phyloP scores from a whole-genome alignment of 2,888 invertebrate genomes.

The Tenthredo amoena region DNA sequence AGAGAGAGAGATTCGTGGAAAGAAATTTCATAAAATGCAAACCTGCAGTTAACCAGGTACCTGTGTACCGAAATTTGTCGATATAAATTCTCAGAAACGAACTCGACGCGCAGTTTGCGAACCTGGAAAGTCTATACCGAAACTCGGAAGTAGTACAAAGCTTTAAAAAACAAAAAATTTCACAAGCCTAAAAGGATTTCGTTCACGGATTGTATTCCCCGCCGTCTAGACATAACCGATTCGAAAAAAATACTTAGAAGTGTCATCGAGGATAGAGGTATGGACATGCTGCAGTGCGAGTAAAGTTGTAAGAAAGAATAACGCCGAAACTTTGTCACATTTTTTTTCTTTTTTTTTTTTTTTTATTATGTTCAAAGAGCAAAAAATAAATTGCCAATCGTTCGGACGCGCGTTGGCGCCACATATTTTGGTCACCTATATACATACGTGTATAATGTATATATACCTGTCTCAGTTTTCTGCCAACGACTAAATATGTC shows the following conservation, averaged over 20 bases:
- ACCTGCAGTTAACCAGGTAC: neutral
- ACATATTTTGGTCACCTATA: slow-evolving; percentile 21
- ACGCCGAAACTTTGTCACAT: too few relatives aligned
- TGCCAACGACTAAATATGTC: slow-evolving; percentile 50
- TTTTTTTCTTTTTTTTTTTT: neutral
- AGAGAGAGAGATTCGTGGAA: neutral
- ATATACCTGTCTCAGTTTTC: slow-evolving; percentile 37
- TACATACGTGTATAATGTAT: neutral
- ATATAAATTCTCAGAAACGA: neutral
- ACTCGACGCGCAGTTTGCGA: neutral
- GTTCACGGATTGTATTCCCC: neutral
- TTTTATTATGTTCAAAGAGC: neutral
- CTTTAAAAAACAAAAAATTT: neutral
- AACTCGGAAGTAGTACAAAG: neutral
- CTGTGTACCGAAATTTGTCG: neutral
- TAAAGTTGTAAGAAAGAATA: neutral
- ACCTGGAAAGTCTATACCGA: neutral
- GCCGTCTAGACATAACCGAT: too few relatives aligned
- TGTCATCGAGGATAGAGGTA: too few relatives aligned
- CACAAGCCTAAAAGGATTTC: neutral
- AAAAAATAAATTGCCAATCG: neutral
- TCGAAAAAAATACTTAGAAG: too few relatives aligned
- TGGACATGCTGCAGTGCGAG: too few relatives aligned
- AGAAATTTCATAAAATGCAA: neutral
- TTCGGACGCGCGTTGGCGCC: slow-evolving; percentile 28